Evolutionary conservation across 2,113 vertebrate genomes (phyloP).

Genomic region (Probosciger aterrimus): DNA sequence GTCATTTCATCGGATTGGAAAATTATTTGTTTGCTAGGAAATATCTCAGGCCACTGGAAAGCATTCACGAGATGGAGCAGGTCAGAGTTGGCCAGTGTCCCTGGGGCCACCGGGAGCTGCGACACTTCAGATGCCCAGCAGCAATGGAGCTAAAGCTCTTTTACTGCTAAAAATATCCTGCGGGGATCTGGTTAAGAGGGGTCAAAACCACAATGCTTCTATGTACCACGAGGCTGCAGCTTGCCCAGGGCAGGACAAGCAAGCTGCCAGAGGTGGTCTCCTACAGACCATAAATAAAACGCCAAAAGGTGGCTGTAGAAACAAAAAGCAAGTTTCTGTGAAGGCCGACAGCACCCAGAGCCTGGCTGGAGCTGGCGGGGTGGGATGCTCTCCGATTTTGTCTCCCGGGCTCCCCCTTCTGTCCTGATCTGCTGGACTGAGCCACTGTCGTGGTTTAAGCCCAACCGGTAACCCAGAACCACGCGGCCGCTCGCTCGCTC

Average conservation of each 20-base stretch:
- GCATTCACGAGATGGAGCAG: not conserved
- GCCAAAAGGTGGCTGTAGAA: not conserved
- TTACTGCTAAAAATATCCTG: not conserved
- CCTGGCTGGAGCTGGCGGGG: not conserved
- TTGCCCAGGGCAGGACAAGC: not conserved
- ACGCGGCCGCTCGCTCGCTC: not conserved
- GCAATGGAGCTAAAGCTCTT: not conserved
- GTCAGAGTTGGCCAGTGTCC: not conserved
- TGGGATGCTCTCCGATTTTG: not conserved
- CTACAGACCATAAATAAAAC: not conserved
- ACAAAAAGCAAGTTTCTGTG: not conserved
- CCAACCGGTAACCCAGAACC: not conserved
- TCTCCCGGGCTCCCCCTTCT: conserved; percentile 54
- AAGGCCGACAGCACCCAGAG: not conserved
- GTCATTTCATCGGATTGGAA: not conserved
- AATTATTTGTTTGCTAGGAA: not conserved
- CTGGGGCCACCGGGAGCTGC: not conserved
- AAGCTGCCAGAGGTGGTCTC: not conserved
- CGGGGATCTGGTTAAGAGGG: not conserved
- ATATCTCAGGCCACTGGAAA: not conserved
- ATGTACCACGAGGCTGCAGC: not conserved
- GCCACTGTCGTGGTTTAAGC: not conserved
- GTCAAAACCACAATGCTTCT: not conserved
- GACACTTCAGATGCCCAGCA: not conserved
- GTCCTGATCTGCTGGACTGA: not conserved